These are phyloP conservation scores for Archilochus colubris DNA, from an alignment of 2,113 vertebrate genomes.

Conservation along the genomic window DNA sequence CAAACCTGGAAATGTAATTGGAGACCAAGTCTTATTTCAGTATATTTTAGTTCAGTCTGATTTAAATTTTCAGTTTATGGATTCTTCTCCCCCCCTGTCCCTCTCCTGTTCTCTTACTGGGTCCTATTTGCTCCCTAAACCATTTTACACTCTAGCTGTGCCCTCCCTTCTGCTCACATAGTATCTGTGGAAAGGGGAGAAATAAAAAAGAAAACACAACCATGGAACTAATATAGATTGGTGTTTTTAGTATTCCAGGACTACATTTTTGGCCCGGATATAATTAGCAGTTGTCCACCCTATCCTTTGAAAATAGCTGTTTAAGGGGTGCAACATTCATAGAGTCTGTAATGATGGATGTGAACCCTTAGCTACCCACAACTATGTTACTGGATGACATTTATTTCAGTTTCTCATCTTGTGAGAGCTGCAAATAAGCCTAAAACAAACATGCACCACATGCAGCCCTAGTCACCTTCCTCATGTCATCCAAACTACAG, in stretches of 20 bases:
- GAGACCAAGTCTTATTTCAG: neutral
- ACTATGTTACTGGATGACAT: neutral
- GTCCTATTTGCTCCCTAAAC: neutral
- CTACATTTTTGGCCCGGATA: neutral
- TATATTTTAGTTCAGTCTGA: neutral
- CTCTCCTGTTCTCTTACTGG: neutral
- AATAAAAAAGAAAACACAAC: neutral
- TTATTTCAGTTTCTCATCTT: neutral
- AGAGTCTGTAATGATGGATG: neutral
- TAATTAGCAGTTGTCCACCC: neutral
- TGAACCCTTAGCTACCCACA: neutral
- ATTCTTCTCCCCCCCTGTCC: neutral
- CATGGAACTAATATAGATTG: neutral
- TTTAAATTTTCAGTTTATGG: neutral
- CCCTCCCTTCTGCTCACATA: neutral
- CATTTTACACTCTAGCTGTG: rapidly evolving
- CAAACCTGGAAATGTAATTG: neutral
- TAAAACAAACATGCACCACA: neutral
- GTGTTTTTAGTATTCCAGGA: neutral
- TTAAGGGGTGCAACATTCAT: neutral
- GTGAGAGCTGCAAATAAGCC: neutral
- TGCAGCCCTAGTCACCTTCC: neutral
- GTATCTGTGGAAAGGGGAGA: no score
- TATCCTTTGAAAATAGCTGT: neutral
- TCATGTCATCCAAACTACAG: neutral